These are phyloP conservation scores for Craniophora ligustri DNA, from an alignment of 2,888 invertebrate genomes.

Conservation along the genomic window DNA sequence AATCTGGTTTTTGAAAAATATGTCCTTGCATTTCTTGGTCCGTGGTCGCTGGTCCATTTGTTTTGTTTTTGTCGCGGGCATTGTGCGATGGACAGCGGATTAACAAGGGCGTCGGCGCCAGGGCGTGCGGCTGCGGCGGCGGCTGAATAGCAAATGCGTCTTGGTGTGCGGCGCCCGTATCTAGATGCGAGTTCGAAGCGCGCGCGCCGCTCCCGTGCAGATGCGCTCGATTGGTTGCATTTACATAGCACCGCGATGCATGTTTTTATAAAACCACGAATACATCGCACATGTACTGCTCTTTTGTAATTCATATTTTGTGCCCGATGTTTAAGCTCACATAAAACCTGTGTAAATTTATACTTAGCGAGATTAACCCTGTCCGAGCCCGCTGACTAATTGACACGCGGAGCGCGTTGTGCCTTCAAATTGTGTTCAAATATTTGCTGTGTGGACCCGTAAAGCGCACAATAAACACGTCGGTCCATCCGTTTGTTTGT, in stretches of 20 bases:
- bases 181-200: conserved; percentile 67
- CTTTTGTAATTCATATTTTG: conserved; percentile 66
- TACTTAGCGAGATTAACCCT: conserved; percentile 59
- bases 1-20: conserved; percentile 67
- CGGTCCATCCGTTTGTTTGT: conserved; percentile 74
- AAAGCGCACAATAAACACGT: conserved; percentile 78
- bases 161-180: conserved; percentile 72
- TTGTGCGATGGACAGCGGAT: conserved; percentile 82
- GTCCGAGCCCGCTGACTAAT: conserved; percentile 67
- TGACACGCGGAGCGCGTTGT: conserved; percentile 74
- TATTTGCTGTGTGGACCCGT: conserved; percentile 75
- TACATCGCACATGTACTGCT: conserved; percentile 58
- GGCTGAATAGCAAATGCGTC: conserved; percentile 79
- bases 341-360: conserved; percentile 49
- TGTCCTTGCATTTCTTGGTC: conserved; percentile 68
- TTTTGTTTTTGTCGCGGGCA: conserved; percentile 73
- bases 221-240: conserved; percentile 73
- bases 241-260: conserved; percentile 64
- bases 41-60: conserved; percentile 50
- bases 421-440: conserved; percentile 85
- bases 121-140: conserved; percentile 64
- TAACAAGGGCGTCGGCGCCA: conserved; percentile 84
- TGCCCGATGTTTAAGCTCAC: conserved; percentile 41
- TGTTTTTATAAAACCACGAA: conserved; percentile 62
- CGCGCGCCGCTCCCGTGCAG: conserved; percentile 64